Conservation (phyloP, 2,888 invertebrate genomes). For the Romanomermis culicivorax region DNA sequence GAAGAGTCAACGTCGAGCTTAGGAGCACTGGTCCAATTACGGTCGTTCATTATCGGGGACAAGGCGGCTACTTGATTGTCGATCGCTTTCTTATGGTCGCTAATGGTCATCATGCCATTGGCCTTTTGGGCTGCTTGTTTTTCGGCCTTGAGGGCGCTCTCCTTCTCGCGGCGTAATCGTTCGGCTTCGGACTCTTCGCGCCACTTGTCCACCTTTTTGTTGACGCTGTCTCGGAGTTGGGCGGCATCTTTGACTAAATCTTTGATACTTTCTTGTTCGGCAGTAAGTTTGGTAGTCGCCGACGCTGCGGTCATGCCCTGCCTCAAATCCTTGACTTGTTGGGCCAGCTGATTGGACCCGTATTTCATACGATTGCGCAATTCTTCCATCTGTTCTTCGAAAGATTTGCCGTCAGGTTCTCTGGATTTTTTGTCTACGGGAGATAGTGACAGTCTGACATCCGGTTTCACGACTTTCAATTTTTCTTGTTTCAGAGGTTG, state of each 20-base stretch:
- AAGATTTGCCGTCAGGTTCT: not conserved
- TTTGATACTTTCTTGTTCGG: not conserved
- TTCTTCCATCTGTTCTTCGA: slow-evolving; percentile 8
- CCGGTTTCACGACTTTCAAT: not conserved
- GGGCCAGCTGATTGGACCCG: not conserved
- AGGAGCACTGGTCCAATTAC: too few relatives aligned
- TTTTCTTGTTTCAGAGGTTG: not conserved
- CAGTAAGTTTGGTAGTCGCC: not conserved
- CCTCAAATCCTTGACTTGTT: slow-evolving; percentile 7
- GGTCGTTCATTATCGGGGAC: not conserved
- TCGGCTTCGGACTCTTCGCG: not conserved
- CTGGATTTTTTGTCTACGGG: not conserved
- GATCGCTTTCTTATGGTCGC: too few relatives aligned
- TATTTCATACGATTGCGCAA: not conserved
- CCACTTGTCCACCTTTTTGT: not conserved
- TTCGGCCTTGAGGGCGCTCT: not conserved
- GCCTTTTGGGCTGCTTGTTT: slow-evolving; percentile 1
- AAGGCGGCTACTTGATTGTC: not conserved
- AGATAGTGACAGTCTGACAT: not conserved
- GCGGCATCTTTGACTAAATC: not conserved
- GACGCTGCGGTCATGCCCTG: slow-evolving; percentile 3
- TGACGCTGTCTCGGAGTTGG: not conserved
- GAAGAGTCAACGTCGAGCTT: too few relatives aligned
- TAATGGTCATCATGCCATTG: not conserved
- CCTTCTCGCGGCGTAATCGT: not conserved